phyloP scores from a whole-genome alignment of 1,140 invertebrate genomes.

The Babylonia areolata region DNA sequence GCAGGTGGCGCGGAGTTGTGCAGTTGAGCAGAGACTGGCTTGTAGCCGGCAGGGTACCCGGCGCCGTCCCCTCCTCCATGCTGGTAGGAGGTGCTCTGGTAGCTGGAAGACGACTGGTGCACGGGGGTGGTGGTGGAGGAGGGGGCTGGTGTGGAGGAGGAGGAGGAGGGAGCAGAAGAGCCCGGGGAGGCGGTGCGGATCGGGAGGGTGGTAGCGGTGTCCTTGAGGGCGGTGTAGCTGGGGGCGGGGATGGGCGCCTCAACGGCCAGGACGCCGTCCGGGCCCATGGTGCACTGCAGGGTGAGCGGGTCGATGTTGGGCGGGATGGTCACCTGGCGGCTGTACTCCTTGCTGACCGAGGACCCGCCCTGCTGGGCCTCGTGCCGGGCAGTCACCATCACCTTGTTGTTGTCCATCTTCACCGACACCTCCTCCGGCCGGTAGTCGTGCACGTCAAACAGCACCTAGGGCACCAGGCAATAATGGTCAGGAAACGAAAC shows the following conservation, averaged over 20 bases:
- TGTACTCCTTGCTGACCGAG: conserved; percentile 70
- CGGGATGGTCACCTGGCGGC: conserved; percentile 70
- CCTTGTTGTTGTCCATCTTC: conserved; percentile 68
- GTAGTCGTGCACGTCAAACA: conserved; percentile 69
- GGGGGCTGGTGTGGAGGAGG: conserved; percentile 24
- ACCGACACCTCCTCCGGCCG: conserved; percentile 71
- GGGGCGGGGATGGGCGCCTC: conserved; percentile 68
- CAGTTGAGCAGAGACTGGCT: conserved; percentile 23
- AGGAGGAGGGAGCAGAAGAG: conserved; percentile 29
- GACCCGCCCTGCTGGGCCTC: conserved; percentile 63
- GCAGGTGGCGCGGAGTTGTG: conserved; percentile 37
- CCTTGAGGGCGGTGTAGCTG: conserved; percentile 57
- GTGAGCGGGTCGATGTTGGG: conserved; percentile 68
- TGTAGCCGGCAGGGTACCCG: conserved; percentile 35
- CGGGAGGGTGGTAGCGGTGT: conserved; percentile 38
- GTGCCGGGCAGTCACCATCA: conserved; percentile 65
- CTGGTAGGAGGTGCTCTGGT: conserved; percentile 20
- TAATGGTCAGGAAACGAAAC: too few species aligned
- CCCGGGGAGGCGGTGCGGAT: conserved; percentile 46
- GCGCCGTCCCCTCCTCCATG: conserved; percentile 42
- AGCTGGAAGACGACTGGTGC: conserved; percentile 38
- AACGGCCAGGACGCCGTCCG: conserved; percentile 70
- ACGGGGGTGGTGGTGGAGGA: conserved; percentile 48
- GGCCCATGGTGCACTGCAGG: conserved; percentile 68
- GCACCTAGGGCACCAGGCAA: conserved; percentile 6